These are phyloP conservation scores for Mimumesa dahlbomi DNA, from an alignment of 2,888 invertebrate genomes.

Conservation along the genomic window DNA sequence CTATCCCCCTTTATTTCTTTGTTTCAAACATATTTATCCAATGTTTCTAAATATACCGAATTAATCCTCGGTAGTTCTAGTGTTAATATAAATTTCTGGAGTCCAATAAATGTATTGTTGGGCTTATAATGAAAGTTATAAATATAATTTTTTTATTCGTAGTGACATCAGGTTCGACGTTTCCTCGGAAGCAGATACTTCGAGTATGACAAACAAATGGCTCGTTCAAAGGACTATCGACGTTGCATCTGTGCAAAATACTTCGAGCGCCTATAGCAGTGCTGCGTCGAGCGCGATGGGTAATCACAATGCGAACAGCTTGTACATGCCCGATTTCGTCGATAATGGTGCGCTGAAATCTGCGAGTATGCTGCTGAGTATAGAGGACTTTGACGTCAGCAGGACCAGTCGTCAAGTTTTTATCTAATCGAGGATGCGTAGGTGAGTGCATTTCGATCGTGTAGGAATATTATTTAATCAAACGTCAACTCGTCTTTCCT, in stretches of 20 bases:
- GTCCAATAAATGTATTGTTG: no score
- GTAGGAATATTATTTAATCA: neutral
- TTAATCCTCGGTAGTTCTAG: no score
- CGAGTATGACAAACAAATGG: slow-evolving; percentile 76
- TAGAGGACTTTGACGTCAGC: slow-evolving; percentile 78
- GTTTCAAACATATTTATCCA: no score
- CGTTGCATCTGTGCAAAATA: slow-evolving; percentile 77
- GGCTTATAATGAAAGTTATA: neutral
- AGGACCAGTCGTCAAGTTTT: slow-evolving; percentile 78
- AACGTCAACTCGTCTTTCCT: neutral
- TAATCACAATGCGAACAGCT: slow-evolving; percentile 75
- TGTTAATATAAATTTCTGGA: no score
- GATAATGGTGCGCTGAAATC: slow-evolving; percentile 73
- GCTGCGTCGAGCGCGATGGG: slow-evolving; percentile 78
- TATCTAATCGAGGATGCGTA: slow-evolving; percentile 61
- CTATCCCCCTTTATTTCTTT: no score
- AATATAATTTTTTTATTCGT: neutral
- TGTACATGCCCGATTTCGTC: slow-evolving; percentile 72
- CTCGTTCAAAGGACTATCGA: slow-evolving; percentile 72
- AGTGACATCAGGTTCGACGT: slow-evolving; percentile 75
- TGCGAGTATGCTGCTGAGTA: slow-evolving; percentile 76
- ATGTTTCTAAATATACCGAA: no score
- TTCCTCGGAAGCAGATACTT: slow-evolving; percentile 72
- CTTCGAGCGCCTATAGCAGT: slow-evolving; percentile 78
- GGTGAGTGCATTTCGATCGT: slow-evolving; percentile 1